A percentile compares a stretch with the other conserved stretches of the same genome.
Conservation (phyloP, 2,113 vertebrate genomes). For the Candoia aspera region DNA sequence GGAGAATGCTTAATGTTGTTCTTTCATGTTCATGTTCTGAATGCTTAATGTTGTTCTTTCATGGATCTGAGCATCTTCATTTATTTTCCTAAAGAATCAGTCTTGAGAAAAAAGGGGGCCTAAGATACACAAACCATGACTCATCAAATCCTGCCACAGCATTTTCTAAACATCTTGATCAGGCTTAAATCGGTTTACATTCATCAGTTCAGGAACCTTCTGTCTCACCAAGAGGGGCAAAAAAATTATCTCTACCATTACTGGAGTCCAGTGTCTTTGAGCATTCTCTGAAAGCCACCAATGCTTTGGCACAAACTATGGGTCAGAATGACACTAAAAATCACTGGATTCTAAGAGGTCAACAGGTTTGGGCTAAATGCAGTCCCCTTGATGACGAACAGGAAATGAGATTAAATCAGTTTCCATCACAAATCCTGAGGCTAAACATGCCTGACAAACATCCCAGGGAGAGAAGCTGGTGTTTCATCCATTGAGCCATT, state of each 20-base stretch:
- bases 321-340: not conserved
- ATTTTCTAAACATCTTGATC: not conserved
- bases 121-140: not conserved
- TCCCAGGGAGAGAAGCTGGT: constrained; percentile 48
- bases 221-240: not conserved
- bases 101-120: not conserved
- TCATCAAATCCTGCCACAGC: not conserved
- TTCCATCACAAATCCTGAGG: constrained; percentile 51
- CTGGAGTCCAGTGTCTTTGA: not conserved
- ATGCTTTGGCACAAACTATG: not conserved
- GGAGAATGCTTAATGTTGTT: not conserved
- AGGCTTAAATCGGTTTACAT: not conserved
- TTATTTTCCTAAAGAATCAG: not conserved
- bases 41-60: not conserved
- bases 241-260: not conserved
- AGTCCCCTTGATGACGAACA: constrained; percentile 11
- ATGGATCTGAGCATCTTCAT: not conserved
- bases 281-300: not conserved
- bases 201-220: not conserved
- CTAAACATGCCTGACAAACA: constrained; percentile 49
- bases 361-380: not conserved
- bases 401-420: constrained; percentile 62
- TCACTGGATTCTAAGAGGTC: not conserved
- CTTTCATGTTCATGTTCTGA: not conserved
- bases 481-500: constrained; percentile 61